phyloP scores from a whole-genome alignment of 2,113 vertebrate genomes.

The Thryonomys swinderianus region DNA sequence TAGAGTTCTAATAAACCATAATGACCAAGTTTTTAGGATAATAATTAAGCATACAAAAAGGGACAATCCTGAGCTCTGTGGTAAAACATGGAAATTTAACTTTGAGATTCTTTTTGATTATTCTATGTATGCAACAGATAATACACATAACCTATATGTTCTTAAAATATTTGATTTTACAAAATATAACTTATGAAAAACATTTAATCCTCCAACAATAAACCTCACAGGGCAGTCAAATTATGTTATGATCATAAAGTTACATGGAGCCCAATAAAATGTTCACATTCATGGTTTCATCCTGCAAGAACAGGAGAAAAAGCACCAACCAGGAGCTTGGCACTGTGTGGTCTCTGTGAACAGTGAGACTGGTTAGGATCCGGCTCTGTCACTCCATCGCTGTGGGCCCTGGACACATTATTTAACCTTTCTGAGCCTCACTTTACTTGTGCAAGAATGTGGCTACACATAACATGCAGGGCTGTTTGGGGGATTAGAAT shows the following conservation, averaged over 20 bases:
- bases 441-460: constrained; percentile 41
- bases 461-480: constrained; percentile 12
- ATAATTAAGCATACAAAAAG: not conserved
- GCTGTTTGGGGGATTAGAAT: constrained; percentile 65
- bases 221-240: not conserved
- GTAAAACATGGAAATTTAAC: not conserved
- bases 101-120: constrained; percentile 15
- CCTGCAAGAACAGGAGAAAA: not conserved
- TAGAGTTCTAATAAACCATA: constrained; percentile 15
- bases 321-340: not conserved
- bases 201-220: not conserved
- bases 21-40: not conserved
- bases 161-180: constrained; percentile 15
- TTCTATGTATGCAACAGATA: not conserved
- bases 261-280: not conserved
- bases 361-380: not conserved
- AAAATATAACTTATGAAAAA: constrained; percentile 40
- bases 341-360: not conserved
- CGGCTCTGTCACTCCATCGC: not conserved
- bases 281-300: not conserved
- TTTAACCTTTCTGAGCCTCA: constrained; percentile 44
- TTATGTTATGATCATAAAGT: not conserved
- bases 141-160: too few relatives aligned
- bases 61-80: not conserved
- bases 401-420: not conserved